Percentiles rank a stretch among this genome's conserved stretches.
phyloP scores from a whole-genome alignment of 2,113 vertebrate genomes.

The Oxyura jamaicensis region DNA sequence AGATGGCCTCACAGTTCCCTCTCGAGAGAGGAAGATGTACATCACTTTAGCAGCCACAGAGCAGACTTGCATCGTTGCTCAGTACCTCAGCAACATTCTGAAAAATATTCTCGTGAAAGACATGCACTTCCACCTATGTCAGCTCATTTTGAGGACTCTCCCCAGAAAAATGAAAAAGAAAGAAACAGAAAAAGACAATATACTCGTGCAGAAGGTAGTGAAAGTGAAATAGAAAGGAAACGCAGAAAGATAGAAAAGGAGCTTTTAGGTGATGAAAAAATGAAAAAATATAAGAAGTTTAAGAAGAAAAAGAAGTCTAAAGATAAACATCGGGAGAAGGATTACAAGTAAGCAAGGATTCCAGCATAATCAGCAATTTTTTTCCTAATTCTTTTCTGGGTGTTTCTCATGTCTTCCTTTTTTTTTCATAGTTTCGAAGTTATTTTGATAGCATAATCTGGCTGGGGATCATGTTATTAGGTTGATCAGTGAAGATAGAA shows the following conservation, averaged over 20 bases:
- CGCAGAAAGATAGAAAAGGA: conserved; percentile 32
- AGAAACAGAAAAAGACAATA: conserved; percentile 54
- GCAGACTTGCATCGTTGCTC: neutral
- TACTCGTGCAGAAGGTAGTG: neutral
- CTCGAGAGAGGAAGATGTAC: conserved; percentile 38
- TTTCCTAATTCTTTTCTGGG: conserved; percentile 21
- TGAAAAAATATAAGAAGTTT: conserved; percentile 87
- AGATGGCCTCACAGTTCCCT: conserved; percentile 56
- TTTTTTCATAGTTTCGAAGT: conserved; percentile 22
- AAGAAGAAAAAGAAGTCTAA: conserved; percentile 95
- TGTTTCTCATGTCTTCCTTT: conserved; percentile 39
- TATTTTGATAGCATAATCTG: neutral
- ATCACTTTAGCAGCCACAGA: conserved; percentile 61
- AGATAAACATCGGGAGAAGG: conserved; percentile 84
- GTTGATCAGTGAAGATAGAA: neutral
- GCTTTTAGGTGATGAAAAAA: conserved; percentile 63
- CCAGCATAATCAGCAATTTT: conserved; percentile 22
- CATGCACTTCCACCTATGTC: accelerated
- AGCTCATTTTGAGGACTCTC: neutral
- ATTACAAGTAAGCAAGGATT: conserved; percentile 79
- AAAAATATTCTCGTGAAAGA: conserved; percentile 39
- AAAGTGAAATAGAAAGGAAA: conserved; percentile 62
- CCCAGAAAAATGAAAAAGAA: neutral
- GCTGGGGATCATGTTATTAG: neutral
- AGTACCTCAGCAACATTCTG: neutral